Base-by-base conservation (phyloP, 2,888 invertebrate genomes). In the Watsonalla cultraria region DNA sequence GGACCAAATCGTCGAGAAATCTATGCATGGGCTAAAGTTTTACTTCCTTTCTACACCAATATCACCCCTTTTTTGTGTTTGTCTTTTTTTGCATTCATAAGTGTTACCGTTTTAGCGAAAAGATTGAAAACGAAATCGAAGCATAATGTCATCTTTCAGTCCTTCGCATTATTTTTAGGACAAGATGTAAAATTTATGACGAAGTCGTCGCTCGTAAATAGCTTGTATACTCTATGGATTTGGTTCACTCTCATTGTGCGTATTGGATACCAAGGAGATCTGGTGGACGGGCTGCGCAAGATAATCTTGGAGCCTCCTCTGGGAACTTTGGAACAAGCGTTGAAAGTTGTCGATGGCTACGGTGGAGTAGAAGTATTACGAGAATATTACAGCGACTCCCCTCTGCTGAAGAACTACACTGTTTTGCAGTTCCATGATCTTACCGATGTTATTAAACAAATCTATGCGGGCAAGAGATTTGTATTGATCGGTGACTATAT, bases 181-280 rank as follows among this genome's bases (percentile, higher is more conserved):
- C 80, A 82, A 59, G 61, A 60, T 49, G 65, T 70, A 0, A 70
- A 66, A 11, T 76, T 79, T 49, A 58, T 66, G 51, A 75, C 79
- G 0, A 70, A 70, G 42, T 74, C 72, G 15, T 67, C 65, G 55
- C 51, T 79, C 0, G 55, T 72, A 5, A 84, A 84, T 54, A 63
- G 47, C 51, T 60, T 81, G 6, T 80, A 77, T 53, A 54, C 74
- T 2, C 52, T 79, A 13, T 86, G 85, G 86, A 67, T 86, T 59
- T 84, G 83, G 82, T 83, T 74, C 60, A 79, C 80, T 54, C 66
- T 82, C 15, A 58, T 86, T 15, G 62, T 82, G n/a, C 76, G 82
- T 15, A 77, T 81, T n/a, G 74, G 64, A 34, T 84, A 83, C 56
- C 81, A 82, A 65, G 78, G 81, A 6, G 72, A 75, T 15, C 68